Base-by-base conservation (phyloP, 2,888 invertebrate species). In the Keiferia lycopersicella region DNA sequence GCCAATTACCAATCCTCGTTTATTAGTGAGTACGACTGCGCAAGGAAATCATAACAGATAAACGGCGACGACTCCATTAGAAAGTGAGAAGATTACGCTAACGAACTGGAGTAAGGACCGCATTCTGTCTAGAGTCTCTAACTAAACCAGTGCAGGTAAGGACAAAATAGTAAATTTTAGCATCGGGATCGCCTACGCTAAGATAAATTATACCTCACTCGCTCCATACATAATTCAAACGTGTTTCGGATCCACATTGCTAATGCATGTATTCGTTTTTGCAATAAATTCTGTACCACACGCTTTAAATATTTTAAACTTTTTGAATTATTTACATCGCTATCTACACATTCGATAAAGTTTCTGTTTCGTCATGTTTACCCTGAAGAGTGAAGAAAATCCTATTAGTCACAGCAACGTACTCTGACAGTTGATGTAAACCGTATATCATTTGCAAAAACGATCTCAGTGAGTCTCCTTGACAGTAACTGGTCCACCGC, bases 361-460 rank as follows among this genome's bases (percentile, higher is more conserved):
- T 30, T n/a, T 26, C 26, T 22, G n/a, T 30, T 26, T 53, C 34
- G 10, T 4, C 34, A 34, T 34, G 12, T 56, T n/a, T 56, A n/a
- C 12, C 2, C n/a, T 30, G n/a, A 71, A 66, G 64, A 68, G 69
- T 73, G 67, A 68, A 71, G 72, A 71, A 75, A 76, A 75, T 72
- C 76, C 70, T 76, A 74, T 78, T 79, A 75, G 69, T 61, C 61
- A 62, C 67, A 64, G 59, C 66, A 64, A 67, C 73, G 41, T 48
- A 61, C 20, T 30, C 75, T 71, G 77, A 78, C 80, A 73, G 78
- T 80, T 86, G 85, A 87, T 83, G 83, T 80, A 85, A 86, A 86
- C 83, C 80, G 51, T 62, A 18, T 83, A 84, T 86, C 83, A 86
- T 88, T 88, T 83, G 83, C 86, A 79, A 84, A 87, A 87, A 84